Conservation (phyloP, 1,140 invertebrate species). For the Hyphantria cunea region DNA sequence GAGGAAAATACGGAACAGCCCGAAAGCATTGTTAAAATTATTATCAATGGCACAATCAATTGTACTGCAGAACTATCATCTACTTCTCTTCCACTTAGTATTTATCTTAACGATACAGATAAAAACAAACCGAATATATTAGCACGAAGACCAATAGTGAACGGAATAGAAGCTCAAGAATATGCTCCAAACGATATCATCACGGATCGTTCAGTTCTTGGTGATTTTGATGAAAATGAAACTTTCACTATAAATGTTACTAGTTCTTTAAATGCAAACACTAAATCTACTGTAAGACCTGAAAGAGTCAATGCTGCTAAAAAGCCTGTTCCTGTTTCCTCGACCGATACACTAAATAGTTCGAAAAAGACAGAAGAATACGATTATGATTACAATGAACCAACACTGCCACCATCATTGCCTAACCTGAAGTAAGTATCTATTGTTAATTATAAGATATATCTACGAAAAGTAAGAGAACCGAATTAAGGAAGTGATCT, state of each 20-base stretch:
- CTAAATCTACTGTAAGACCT: constrained; percentile 39
- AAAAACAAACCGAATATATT: constrained; percentile 50
- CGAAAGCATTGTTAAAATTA: constrained; percentile 60
- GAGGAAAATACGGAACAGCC: constrained; percentile 54
- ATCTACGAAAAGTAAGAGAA: no score
- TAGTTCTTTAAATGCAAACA: constrained; percentile 63
- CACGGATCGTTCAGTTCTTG: constrained; percentile 57
- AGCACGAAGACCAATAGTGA: constrained; percentile 53
- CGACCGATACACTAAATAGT: constrained; percentile 66
- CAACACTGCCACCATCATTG: constrained; percentile 87
- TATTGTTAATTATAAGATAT: no score
- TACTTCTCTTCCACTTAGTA: constrained; percentile 54
- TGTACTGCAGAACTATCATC: constrained; percentile 71
- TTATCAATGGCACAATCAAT: constrained; percentile 73
- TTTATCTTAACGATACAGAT: constrained; percentile 47
- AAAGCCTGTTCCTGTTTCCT: constrained; percentile 48
- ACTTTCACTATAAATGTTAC: constrained; percentile 72
- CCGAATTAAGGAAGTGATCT: no score
- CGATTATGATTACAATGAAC: constrained; percentile 87
- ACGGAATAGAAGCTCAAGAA: constrained; percentile 56
- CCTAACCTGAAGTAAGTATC: constrained; percentile 85
- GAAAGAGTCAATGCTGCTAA: constrained; percentile 38
- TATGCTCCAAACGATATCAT: constrained; percentile 67
- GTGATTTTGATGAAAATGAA: constrained; percentile 62
- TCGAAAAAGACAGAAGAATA: constrained; percentile 80